Conservation (phyloP, 2,113 vertebrate genomes). For the Trematocara stigmaticum region DNA sequence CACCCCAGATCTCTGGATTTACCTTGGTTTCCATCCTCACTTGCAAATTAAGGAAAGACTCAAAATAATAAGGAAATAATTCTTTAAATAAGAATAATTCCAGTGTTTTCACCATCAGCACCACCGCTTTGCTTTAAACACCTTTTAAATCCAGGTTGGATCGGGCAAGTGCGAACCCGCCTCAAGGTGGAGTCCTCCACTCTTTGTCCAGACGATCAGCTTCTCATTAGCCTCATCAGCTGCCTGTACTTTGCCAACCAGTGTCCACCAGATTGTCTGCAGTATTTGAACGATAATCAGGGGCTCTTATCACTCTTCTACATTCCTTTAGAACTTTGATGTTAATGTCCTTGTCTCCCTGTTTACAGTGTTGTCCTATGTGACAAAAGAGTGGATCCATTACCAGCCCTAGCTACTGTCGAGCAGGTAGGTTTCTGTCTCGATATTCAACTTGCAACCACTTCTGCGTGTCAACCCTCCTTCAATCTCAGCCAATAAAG, state of each 20-base stretch:
- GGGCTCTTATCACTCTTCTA: neutral
- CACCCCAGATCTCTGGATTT: neutral
- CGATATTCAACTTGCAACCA: neutral
- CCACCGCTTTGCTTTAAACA: neutral
- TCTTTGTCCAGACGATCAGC: neutral
- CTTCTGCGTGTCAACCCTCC: neutral
- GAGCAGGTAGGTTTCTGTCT: neutral
- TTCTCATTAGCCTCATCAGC: neutral
- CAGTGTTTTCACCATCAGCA: neutral
- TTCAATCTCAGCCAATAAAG: neutral
- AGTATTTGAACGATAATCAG: neutral
- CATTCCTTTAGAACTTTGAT: neutral
- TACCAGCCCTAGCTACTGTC: neutral
- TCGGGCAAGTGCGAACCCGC: accelerated
- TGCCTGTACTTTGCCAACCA: neutral
- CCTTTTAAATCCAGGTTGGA: neutral
- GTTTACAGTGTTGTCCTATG: neutral
- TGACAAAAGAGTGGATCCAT: neutral
- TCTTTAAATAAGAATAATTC: neutral
- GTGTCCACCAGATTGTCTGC: neutral
- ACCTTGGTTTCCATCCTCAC: neutral
- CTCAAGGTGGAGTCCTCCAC: neutral
- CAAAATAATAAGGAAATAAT: neutral
- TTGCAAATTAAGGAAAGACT: neutral
- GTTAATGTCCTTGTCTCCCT: neutral